Conservation (phyloP, 2,888 invertebrate species). For the Cheilosia vulpina region DNA sequence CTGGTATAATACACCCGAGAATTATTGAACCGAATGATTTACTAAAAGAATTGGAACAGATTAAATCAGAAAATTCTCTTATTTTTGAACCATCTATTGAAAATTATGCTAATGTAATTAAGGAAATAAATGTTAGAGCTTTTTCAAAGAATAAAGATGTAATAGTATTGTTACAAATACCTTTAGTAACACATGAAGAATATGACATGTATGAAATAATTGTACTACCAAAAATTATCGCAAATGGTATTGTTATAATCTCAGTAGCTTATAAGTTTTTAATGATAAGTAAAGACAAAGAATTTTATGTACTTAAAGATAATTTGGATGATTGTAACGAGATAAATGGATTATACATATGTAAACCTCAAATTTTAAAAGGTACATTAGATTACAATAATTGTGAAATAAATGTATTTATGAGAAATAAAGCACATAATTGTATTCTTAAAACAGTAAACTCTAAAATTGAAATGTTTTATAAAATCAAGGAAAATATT, state of each 20-base stretch:
- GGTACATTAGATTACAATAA: slow-evolving; percentile 3
- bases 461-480: slow-evolving; percentile 15
- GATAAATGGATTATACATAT: slow-evolving; percentile 5
- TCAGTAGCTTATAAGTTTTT: slow-evolving; percentile 15
- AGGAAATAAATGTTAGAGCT: background rate
- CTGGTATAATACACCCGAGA: slow-evolving; percentile 22
- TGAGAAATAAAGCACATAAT: slow-evolving; percentile 27
- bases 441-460: slow-evolving; percentile 23
- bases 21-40: slow-evolving; percentile 2
- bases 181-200: slow-evolving; percentile 13
- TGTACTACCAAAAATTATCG: slow-evolving; percentile 30
- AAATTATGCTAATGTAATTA: slow-evolving; percentile 25
- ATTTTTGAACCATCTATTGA: slow-evolving; percentile 10
- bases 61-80: slow-evolving; percentile 8
- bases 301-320: slow-evolving; percentile 12
- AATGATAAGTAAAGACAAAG: slow-evolving; percentile 29
- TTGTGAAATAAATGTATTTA: slow-evolving; percentile 22
- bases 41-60: background rate
- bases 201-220: slow-evolving; percentile 38
- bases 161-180: slow-evolving; percentile 19
- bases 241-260: slow-evolving; percentile 27
- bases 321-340: slow-evolving; percentile 23
- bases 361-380: slow-evolving; percentile 12
- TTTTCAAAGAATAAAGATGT: slow-evolving; percentile 14
- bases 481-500: slow-evolving; percentile 24